Evolutionary conservation across 1,140 invertebrate genomes (phyloP), one percentile per base, ranked within the genome.

Genomic region (Druon quercuslanigerum): DNA sequence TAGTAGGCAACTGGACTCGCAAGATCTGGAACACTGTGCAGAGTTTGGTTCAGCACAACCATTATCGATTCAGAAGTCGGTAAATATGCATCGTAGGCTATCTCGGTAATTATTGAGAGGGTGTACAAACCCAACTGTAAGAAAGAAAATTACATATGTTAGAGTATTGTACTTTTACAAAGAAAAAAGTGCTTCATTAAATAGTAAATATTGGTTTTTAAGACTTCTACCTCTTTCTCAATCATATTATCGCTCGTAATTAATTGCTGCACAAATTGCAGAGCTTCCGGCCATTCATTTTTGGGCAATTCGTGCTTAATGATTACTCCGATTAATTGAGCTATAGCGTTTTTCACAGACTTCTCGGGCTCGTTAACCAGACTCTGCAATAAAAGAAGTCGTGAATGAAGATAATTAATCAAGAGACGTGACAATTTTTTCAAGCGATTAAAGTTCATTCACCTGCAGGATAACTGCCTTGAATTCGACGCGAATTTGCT

Each of bases 241-340:
- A 85, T 81, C 16, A 89, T 74, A 85, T 92, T 92, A 51, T 92
- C 89, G 85, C 92, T 94, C 40, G 90, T 91, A 51, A 92, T 92
- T 33, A 93, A 89, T 56, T 92, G 91, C 76, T 94, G 90, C 66
- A 96, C 89, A 84, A 96, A 95, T 75, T 94, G 92, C 56, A 96
- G 91, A 50, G 96, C 86, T 83, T 96, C 94, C 11, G 93, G 93
- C 95, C 95, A 96, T 12, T 87, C 84, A 82, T 94, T 93, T 52
- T 91, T 91, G 13, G 93, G 92, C 72, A 95, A 90, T 89, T 96
- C 96, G 90, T 96, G 95, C 79, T 94, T 95, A 19, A 95, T 93
- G 72, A 96, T 91, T 2, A 93, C 92, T 19, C 94, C 96, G 80
- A 95, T 92, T 71, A 95, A 89, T 83, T 94, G 94, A 13, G 93